Evolutionary conservation across 2,888 invertebrate species (phyloP).

Genomic region (Drosophila picticornis): DNA sequence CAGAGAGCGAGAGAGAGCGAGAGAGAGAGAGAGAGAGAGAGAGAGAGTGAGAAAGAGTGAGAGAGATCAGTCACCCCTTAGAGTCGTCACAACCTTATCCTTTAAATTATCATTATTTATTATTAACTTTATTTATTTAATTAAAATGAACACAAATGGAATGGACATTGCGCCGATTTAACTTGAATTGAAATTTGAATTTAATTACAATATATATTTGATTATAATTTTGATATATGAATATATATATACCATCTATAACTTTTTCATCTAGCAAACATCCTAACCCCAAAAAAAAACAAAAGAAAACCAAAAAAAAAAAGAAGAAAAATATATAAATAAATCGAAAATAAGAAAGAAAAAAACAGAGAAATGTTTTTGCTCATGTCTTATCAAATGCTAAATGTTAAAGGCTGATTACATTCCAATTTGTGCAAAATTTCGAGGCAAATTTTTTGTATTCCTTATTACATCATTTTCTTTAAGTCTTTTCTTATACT

Average conservation of each 20-base stretch:
- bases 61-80: not conserved
- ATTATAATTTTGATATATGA: slow-evolving; percentile 51
- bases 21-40: not conserved
- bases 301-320: slow-evolving; percentile 9
- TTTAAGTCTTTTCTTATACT: slow-evolving; percentile 22
- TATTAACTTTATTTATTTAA: slow-evolving; percentile 38
- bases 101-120: slow-evolving; percentile 13
- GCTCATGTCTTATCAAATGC: slow-evolving; percentile 84
- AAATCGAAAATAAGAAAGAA: slow-evolving; percentile 8
- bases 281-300: slow-evolving; percentile 5
- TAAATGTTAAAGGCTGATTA: slow-evolving; percentile 83
- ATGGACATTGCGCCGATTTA: slow-evolving; percentile 75
- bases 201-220: slow-evolving; percentile 48
- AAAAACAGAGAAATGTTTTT: slow-evolving; percentile 56
- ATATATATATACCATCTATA: slow-evolving; percentile 30
- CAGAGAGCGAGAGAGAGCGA: not conserved
- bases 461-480: slow-evolving; percentile 25
- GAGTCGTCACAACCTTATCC: slow-evolving; percentile 8
- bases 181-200: slow-evolving; percentile 27
- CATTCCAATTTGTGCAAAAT: slow-evolving; percentile 79
- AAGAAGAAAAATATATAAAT: slow-evolving; percentile 14
- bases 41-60: not conserved
- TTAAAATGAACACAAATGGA: slow-evolving; percentile 74
- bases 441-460: slow-evolving; percentile 42
- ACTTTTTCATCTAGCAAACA: slow-evolving; percentile 55